A percentile compares a stretch with the other conserved stretches of the same genome.
Conservation (phyloP, 2,113 vertebrate genomes). For the Nasalis larvatus region DNA sequence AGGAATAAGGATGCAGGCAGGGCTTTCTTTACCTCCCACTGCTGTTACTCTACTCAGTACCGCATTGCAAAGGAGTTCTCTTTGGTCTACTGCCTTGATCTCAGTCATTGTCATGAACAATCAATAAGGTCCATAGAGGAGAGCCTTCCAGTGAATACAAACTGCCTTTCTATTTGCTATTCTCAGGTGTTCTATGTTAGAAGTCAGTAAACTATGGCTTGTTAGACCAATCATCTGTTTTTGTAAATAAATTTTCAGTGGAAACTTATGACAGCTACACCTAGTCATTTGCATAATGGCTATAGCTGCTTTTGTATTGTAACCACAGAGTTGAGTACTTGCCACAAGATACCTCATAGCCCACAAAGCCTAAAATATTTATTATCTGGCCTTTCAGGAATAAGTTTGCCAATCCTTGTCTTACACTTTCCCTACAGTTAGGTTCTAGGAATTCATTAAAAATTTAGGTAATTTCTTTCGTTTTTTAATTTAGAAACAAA, state of each 20-base stretch:
- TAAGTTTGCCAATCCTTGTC: not conserved
- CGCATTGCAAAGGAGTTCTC: not conserved
- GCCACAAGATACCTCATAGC: not conserved
- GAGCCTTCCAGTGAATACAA: not conserved
- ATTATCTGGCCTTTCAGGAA: not conserved
- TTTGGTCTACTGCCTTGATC: not conserved
- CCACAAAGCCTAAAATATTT: not conserved
- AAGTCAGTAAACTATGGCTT: not conserved
- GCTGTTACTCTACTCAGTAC: not conserved
- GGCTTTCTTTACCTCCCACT: not conserved
- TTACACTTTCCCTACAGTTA: not conserved
- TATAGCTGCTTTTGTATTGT: not conserved
- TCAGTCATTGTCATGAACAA: not conserved
- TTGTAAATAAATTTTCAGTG: not conserved
- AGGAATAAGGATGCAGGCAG: not conserved
- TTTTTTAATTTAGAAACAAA: conserved; percentile 74
- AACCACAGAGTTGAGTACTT: not conserved
- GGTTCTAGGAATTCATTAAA: not conserved
- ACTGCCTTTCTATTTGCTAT: not conserved
- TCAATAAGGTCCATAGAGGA: not conserved
- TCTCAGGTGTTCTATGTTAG: not conserved
- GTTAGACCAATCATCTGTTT: not conserved
- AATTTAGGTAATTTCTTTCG: not conserved
- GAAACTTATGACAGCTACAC: not conserved
- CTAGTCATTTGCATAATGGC: not conserved